A percentile compares a stretch with the other conserved stretches of the same genome.
Conservation (phyloP, 2,888 invertebrate species). For the Agelastica alni region DNA sequence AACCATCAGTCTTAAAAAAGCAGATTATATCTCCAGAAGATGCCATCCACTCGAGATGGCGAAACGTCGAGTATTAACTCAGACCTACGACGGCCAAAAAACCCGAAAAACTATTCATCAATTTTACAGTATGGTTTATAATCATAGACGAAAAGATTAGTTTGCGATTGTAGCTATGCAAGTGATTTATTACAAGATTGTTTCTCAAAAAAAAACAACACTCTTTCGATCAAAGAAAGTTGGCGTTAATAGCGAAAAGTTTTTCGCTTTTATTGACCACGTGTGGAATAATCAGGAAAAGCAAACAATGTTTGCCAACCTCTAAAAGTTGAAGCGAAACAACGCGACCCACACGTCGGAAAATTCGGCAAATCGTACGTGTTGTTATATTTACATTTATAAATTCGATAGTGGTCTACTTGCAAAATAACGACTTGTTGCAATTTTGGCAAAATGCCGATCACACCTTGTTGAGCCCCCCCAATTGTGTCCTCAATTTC, state of each 20-base stretch:
- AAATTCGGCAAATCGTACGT: slow-evolving; percentile 8
- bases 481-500: slow-evolving; percentile 38
- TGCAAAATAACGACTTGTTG: slow-evolving; percentile 47
- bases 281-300: slow-evolving; percentile 20
- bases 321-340: slow-evolving; percentile 7
- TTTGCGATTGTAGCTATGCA: too few species aligned
- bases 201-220: too few species aligned
- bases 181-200: too few species aligned
- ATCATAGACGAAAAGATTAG: too few species aligned
- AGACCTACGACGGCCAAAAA: too few species aligned
- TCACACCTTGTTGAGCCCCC: slow-evolving; percentile 52
- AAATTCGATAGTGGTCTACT: background rate
- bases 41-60: too few species aligned
- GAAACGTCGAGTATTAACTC: too few species aligned
- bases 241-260: background rate
- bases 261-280: slow-evolving; percentile 17
- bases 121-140: too few species aligned
- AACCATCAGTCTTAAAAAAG: too few species aligned
- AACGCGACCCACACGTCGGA: slow-evolving; percentile 10
- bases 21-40: too few species aligned
- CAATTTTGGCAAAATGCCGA: slow-evolving; percentile 53
- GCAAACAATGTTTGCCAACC: slow-evolving; percentile 14
- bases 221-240: too few species aligned
- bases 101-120: too few species aligned
- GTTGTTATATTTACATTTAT: background rate